Conservation (phyloP, 2,113 vertebrate species). For the Oreochromis spilurus region DNA sequence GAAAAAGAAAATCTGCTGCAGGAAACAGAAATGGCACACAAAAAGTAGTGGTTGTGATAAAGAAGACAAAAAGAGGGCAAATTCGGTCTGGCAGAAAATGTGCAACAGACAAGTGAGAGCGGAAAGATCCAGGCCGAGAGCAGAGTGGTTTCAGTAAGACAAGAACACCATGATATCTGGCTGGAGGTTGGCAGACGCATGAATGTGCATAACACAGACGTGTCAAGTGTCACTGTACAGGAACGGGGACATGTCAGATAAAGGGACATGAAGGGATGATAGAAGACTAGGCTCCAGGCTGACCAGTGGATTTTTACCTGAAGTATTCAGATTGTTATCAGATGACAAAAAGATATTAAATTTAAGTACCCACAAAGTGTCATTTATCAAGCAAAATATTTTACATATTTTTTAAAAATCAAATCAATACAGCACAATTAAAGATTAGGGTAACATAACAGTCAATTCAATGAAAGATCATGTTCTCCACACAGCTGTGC, state of each 20-base stretch:
- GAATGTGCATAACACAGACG: not conserved
- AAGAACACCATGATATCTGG: not conserved
- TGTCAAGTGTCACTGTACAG: conserved; percentile 27
- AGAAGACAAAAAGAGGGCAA: conserved; percentile 26
- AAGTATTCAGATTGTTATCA: not conserved
- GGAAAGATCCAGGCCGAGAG: not conserved
- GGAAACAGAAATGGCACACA: not conserved
- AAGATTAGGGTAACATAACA: not conserved
- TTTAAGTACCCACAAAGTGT: not conserved
- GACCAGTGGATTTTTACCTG: not conserved
- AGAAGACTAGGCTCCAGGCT: not conserved
- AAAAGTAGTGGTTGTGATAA: not conserved
- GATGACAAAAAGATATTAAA: not conserved
- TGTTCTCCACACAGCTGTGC: not conserved
- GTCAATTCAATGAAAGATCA: not conserved
- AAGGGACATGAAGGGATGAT: not conserved
- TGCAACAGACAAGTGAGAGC: conserved; percentile 19
- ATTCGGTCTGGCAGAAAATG: conserved; percentile 37
- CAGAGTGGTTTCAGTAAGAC: not conserved
- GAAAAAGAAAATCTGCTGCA: not conserved
- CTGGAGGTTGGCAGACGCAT: not conserved
- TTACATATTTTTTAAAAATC: not conserved
- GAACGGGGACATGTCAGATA: not conserved
- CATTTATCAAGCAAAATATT: not conserved
- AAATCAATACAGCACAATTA: not conserved